Evolutionary conservation across 2,797 vertebrate species (phyloP), one percentile per base, ranked within the genome.

Genomic region (Enteromius treurensis): DNA sequence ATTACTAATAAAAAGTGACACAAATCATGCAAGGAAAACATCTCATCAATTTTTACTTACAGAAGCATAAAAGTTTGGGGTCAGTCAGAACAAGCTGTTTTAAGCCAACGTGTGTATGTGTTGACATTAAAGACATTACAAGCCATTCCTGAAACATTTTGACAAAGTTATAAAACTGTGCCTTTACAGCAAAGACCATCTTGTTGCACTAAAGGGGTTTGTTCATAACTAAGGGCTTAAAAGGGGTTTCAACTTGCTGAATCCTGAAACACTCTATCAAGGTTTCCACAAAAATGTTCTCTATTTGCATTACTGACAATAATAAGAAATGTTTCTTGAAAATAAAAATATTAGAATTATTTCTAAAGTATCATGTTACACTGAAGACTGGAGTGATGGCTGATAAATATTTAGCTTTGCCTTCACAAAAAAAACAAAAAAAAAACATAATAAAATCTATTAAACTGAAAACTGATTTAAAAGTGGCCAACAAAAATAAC

Each of bases 11-110:
- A 60, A 70, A 71, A 45, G 23, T n/a, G 7, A 77, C 53, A 77
- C 53, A 77, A 77, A 77, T 77, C 75, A 77, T 45, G 3, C 34
- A 23, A 23, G 53, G 55, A 77, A 62, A 77, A 77, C n/a, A 62
- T 77, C 55, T 62, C 53, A 58, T 23, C 40, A 15, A n/a, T 45
- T 71, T 71, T 71, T 45, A 23, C 68, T 42, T 11, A 42, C 10
- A 42, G 40, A 42, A 42, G 40, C 40, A 42, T 42, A 42, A 42
- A 42, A 10, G 40, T 42, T 42, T 42, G 40, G 40, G 40, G 40
- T 42, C 40, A 42, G 40, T 10, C 40, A 42, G 40, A 42, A 42
- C 40, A 42, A 42, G 40, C 40, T 42, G 40, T 42, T 42, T 42
- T 42, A 42, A 42, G 40, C 2, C 40, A 42, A 10, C 29, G 10